Base-by-base conservation (phyloP, 2,888 invertebrate genomes). In the Campopleginae sp. region DNA sequence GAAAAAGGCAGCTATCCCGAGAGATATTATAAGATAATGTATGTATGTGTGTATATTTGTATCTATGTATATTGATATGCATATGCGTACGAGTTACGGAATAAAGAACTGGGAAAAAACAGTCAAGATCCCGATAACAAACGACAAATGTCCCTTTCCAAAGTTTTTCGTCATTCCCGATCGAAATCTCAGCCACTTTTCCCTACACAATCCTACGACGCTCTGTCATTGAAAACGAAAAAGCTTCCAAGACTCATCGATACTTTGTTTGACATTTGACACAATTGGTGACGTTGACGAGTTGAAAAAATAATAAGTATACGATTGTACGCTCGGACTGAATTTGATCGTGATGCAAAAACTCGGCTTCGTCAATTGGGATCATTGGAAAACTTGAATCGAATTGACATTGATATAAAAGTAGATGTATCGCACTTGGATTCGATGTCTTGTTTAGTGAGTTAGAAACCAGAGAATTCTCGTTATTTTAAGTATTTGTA, bases 1-100 rank as follows among this genome's bases (percentile, higher is more conserved):
- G 65, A 42, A 77, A 65, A 77, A 65, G 44, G 48, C 66, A 46
- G 33, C 44, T 46, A 23, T 58, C 17, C 38, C 17, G 48, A 71
- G 71, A 71, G 61, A 74, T 74, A 72, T n/a, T 42, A 65, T 48
- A 65, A 76, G 63, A 65, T 65, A 23, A 44, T 38, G 12, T 31
- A 63, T n/a, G 14, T 46, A 38, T 3, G 27, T 33, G 27, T 27
- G 27, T 51, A 12, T 61, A 6, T 61, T 0, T 61, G 31, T 31
- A 31, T 61, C 14, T 61, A 6, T 44, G 14, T 44, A 14, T 27
- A 48, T 70, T 3, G 0, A 70, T 10, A 70, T 46, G 14, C 31
- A n/a, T 17, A 7, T 70, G 17, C 17, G 17, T 8, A 27, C 23
- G 23, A 58, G 14, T 58, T 58, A 58, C 58, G 58, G 27, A 10